Evolutionary conservation across 1,140 invertebrate species (phyloP), one percentile per base, ranked within the genome.

Genomic region (Rhizoglyphus robini): DNA sequence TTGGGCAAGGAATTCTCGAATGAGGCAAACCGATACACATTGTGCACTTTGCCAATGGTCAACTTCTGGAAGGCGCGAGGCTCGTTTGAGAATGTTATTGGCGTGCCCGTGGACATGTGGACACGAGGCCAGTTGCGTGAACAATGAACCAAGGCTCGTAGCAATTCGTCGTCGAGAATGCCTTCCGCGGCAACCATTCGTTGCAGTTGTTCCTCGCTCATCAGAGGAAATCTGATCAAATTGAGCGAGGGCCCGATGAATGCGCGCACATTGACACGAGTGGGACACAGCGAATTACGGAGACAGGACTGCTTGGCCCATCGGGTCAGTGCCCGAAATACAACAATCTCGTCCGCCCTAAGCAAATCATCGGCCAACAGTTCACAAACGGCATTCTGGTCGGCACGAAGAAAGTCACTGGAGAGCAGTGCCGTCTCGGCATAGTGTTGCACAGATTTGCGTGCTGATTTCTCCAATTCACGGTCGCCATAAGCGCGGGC

Each of bases 1-100:
- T 64, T 64, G 20, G 63, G 63, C 27, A 64, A 38, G 20, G 41
- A 2, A 57, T 64, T 64, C 15, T 64, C 63, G 51, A 49, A 64
- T 13, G 41, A 49, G n/a, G 27, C 41, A 51, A 64, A 64, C 29
- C 63, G 18, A 27, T 51, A 48, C 18, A 64, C 63, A 20, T 47
- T 23, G 8, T 48, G 20, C 29, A 49, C 18, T n/a, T 32, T 4
- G 2, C 47, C 46, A 36, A 13, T 11, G 3, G 29, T 23, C 11
- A 64, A 23, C 1, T 27, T 2, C 51, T 64, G 63, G 31, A 49
- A 64, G 20, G 46, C 20, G 3, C 63, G 46, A 8, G 63, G 63
- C 25, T 49, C 46, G 15, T 18, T 48, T 30, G 63, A 38, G 51
- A 64, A 64, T 51, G 38, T 18, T 18, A 57, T 3, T 49, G n/a